Base-by-base conservation (phyloP, 1,140 invertebrate species). In the Cherax quadricarinatus region DNA sequence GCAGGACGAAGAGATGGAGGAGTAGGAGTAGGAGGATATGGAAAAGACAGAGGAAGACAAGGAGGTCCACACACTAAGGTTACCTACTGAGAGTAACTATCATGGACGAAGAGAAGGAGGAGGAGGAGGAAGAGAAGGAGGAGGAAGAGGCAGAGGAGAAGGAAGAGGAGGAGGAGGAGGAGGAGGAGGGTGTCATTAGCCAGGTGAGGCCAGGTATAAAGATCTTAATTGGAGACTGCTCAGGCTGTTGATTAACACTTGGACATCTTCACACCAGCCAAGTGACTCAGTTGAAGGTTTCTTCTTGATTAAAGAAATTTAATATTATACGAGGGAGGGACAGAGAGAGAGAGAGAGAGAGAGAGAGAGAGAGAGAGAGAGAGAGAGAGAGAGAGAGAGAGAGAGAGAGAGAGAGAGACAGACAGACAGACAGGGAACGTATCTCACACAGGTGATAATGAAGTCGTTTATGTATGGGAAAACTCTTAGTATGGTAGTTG, bases 121-220 rank as follows among this genome's bases (percentile, higher is more conserved):
- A 51, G n/a, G 3, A 51, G 53, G 41, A 16, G 16, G n/a, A 49
- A 81, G 53, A 81, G 79, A 48, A 41, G 48, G 48, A 81, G 79
- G 16, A 7, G 79, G 79, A 7, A 30, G 48, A 81, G 48, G 30
- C 0, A 2, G 24, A 57, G 51, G 57, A 57, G 16, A 18, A 83
- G 57, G 81, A 53, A n/a, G 81, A 83, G 24, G 4, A 83, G 81
- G 21, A 53, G 12, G 57, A n/a, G 49, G 51, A 14, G 57, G 81
- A 83, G 49, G 48, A 51, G 24, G 49, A 57, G n/a, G n/a, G 48
- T 14, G 49, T 83, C 49, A 83, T 83, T 83, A 83, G 81, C 81
- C 81, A 83, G 18, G 9, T 83, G 16, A 83, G 51, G 51, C 51
- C 81, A 83, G 81, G 81, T 83, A 83, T 83, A 83, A 83, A 83